Conservation (phyloP, 2,113 vertebrate genomes). For the Phrynosoma blainvillii region DNA sequence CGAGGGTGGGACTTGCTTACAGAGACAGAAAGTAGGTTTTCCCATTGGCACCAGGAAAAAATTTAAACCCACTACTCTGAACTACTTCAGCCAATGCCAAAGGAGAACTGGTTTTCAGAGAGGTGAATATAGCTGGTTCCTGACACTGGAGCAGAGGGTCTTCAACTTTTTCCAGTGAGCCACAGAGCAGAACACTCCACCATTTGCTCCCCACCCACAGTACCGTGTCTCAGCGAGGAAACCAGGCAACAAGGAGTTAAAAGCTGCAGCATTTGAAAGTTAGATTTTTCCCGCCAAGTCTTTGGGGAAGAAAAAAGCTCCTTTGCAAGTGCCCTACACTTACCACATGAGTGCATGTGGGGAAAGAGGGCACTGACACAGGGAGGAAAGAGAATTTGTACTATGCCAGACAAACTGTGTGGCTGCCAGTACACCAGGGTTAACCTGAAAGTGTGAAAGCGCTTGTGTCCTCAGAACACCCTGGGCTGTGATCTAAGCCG, state of each 20-base stretch:
- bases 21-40: not conserved
- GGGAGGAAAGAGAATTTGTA: not conserved
- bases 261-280: constrained; percentile 28
- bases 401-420: not conserved
- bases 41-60: not conserved
- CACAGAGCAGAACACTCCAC: constrained; percentile 1
- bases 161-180: not conserved
- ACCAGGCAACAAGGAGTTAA: constrained; percentile 7
- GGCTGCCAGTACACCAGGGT: not conserved
- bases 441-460: not conserved
- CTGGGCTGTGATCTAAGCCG: not conserved
- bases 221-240: not conserved
- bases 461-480: constrained; percentile 23
- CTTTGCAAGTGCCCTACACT: not conserved
- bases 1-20: not conserved
- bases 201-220: not conserved
- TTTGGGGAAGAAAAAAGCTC: constrained; percentile 22
- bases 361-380: not conserved
- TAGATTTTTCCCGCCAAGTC: constrained; percentile 26
- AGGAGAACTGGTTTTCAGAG: not conserved
- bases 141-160: not conserved
- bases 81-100: not conserved
- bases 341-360: not conserved
- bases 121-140: not conserved
- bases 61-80: not conserved